These are phyloP conservation scores for Poeciliopsis occidentalis DNA, from an alignment of 2,113 vertebrate species.

Conservation along the genomic window DNA sequence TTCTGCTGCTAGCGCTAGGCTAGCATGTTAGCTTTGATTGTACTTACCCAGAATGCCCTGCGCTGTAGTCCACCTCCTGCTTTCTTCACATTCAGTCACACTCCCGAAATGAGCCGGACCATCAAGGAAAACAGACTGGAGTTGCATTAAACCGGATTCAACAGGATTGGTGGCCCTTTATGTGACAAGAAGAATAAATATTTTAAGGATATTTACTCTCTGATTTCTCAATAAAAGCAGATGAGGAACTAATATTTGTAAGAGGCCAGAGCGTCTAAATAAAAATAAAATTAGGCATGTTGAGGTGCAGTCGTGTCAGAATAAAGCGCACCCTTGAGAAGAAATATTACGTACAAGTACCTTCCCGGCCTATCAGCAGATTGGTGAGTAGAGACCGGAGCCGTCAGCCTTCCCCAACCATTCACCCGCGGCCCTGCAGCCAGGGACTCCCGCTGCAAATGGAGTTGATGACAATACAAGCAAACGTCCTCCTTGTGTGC, in stretches of 20 bases:
- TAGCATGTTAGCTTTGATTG: too few species aligned
- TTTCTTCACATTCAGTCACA: too few species aligned
- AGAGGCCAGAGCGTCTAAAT: neutral
- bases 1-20: too few species aligned
- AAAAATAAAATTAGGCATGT: neutral
- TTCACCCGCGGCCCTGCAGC: constrained; percentile 56
- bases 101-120: too few species aligned
- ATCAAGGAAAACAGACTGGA: too few species aligned
- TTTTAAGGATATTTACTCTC: too few species aligned
- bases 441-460: constrained; percentile 57
- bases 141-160: too few species aligned
- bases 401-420: constrained; percentile 37
- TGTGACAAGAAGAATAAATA: too few species aligned
- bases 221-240: too few species aligned
- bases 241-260: neutral
- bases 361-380: constrained; percentile 25
- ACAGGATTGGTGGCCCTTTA: too few species aligned
- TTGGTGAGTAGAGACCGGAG: constrained; percentile 15
- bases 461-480: constrained; percentile 74
- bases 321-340: constrained; percentile 4
- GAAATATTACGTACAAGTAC: constrained; percentile 9
- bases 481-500: constrained; percentile 72
- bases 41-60: too few species aligned
- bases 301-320: neutral
- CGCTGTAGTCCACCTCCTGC: too few species aligned